These are phyloP conservation scores for Pycnonotus jocosus DNA, from an alignment of 2,113 vertebrate species.

Conservation along the genomic window DNA sequence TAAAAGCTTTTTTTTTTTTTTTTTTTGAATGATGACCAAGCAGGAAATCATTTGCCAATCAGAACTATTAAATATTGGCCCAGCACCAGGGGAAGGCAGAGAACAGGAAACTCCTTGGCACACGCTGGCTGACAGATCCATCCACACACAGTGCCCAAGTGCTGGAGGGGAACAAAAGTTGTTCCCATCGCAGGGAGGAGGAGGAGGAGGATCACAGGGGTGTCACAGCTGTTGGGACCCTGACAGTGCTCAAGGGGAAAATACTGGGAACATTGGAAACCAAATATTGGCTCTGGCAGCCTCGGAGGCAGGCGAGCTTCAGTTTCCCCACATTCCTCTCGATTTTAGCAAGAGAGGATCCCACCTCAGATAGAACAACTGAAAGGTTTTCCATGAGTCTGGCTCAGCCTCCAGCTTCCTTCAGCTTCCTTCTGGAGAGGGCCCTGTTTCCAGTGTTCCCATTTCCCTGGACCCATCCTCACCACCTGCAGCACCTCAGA, in stretches of 20 bases:
- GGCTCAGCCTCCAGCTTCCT: neutral
- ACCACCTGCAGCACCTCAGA: neutral
- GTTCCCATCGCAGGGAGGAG: neutral
- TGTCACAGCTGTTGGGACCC: neutral
- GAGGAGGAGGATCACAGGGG: neutral
- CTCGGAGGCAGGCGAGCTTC: neutral
- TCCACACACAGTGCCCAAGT: neutral
- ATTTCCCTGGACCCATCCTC: neutral
- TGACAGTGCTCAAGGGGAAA: slow-evolving; percentile 28
- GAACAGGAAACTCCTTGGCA: slow-evolving; percentile 47
- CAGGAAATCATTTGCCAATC: neutral
- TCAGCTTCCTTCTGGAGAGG: neutral
- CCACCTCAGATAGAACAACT: neutral
- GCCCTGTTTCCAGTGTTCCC: neutral
- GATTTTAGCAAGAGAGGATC: neutral
- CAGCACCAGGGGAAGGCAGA: neutral
- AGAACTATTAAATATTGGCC: slow-evolving; percentile 57
- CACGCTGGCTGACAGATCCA: neutral
- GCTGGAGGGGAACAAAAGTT: neutral
- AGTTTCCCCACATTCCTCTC: neutral
- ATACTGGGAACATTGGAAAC: slow-evolving; percentile 46
- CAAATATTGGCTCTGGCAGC: slow-evolving; percentile 16
- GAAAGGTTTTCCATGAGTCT: neutral
- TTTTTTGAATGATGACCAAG: neutral
- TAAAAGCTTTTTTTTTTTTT: neutral